Conservation (phyloP, 1,140 invertebrate species). For the Protaetia brevitarsis region DNA sequence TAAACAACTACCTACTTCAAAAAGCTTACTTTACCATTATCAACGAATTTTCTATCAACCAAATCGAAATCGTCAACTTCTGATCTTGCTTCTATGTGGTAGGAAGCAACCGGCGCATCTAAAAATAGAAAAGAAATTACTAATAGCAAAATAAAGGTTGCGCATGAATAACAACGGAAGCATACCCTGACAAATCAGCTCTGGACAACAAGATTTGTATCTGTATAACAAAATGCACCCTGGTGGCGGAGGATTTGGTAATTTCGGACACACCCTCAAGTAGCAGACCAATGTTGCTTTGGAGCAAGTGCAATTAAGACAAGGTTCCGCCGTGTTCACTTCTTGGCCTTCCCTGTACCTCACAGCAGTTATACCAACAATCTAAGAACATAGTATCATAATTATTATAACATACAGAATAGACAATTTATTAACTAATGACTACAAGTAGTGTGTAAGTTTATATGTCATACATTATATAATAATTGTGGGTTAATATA, state of each 20-base stretch:
- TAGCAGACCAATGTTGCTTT: slow-evolving; percentile 71
- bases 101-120: neutral
- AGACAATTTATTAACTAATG: too few species aligned
- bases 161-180: neutral
- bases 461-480: too few species aligned
- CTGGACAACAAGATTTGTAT: slow-evolving; percentile 68
- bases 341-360: slow-evolving; percentile 60
- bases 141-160: neutral
- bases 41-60: neutral
- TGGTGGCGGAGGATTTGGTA: slow-evolving; percentile 68
- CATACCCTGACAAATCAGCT: slow-evolving; percentile 67
- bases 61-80: slow-evolving; percentile 24
- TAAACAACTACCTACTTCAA: too few species aligned
- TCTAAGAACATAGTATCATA: too few species aligned
- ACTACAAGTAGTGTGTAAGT: too few species aligned
- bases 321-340: slow-evolving; percentile 70
- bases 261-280: slow-evolving; percentile 68
- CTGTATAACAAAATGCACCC: slow-evolving; percentile 68
- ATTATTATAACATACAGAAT: too few species aligned
- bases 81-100: slow-evolving; percentile 25
- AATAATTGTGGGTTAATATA: too few species aligned
- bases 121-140: neutral
- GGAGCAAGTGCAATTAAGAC: slow-evolving; percentile 72
- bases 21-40: neutral
- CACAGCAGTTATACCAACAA: slow-evolving; percentile 64